These are phyloP conservation scores for Leptopilina clavipes DNA, from an alignment of 1,140 invertebrate genomes.

Conservation along the genomic window DNA sequence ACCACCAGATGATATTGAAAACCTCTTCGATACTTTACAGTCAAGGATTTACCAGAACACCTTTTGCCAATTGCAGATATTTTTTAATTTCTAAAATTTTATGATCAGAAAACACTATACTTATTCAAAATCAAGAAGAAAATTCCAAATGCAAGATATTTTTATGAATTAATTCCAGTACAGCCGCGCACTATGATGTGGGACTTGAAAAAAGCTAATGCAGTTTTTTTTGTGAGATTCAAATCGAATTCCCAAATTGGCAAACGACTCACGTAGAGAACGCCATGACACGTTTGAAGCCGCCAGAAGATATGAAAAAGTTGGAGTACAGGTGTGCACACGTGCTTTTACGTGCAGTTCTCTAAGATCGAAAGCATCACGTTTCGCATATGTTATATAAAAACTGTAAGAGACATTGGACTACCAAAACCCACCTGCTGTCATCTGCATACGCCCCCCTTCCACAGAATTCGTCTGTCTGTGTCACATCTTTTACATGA, in stretches of 20 bases:
- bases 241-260: slow-evolving; percentile 43
- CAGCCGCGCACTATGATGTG: no score
- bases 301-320: slow-evolving; percentile 20
- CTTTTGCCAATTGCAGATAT: no score
- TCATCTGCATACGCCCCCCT: neutral
- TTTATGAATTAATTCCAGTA: no score
- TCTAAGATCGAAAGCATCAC: slow-evolving; percentile 39
- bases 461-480: slow-evolving; percentile 5
- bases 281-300: slow-evolving; percentile 58
- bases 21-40: no score
- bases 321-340: slow-evolving; percentile 31
- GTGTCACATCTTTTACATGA: neutral
- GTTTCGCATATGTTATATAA: slow-evolving; percentile 45
- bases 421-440: slow-evolving; percentile 26
- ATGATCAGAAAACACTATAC: no score
- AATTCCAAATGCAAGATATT: no score
- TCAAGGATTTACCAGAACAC: no score
- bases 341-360: slow-evolving; percentile 38
- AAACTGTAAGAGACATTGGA: slow-evolving; percentile 7
- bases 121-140: no score
- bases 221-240: slow-evolving; percentile 35
- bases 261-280: slow-evolving; percentile 55
- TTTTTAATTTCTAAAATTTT: no score
- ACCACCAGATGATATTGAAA: no score
- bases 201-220: neutral